Conservation (phyloP, 1,140 invertebrate genomes). For the Drosophila navojoa region DNA sequence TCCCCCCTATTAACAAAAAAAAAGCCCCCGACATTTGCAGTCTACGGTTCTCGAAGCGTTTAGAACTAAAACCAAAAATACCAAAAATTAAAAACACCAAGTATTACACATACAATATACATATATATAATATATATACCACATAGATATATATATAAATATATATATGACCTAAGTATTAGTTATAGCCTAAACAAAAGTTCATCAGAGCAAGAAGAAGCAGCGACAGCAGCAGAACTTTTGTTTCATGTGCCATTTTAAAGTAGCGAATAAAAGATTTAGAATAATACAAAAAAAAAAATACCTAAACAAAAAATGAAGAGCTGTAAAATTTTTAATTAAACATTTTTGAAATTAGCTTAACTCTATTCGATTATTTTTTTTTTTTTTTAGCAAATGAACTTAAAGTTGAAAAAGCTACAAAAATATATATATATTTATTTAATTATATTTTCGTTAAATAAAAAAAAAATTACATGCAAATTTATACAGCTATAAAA, state of each 20-base stretch:
- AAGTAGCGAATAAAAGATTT: slow-evolving; percentile 57
- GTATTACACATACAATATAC: slow-evolving; percentile 69
- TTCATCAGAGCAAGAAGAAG: slow-evolving; percentile 35
- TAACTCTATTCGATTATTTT: slow-evolving; percentile 25
- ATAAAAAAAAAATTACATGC: background rate
- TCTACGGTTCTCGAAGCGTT: slow-evolving; percentile 62
- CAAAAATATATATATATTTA: no score
- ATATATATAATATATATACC: slow-evolving; percentile 26
- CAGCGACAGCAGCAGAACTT: slow-evolving; percentile 46
- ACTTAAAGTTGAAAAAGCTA: no score
- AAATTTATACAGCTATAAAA: no score
- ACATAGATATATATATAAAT: slow-evolving; percentile 25
- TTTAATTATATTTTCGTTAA: no score
- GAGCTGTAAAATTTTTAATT: slow-evolving; percentile 19
- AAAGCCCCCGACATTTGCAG: slow-evolving; percentile 58
- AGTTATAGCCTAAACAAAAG: slow-evolving; percentile 39
- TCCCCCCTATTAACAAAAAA: slow-evolving; percentile 13
- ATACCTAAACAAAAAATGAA: slow-evolving; percentile 19
- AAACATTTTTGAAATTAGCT: slow-evolving; percentile 18
- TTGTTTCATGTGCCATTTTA: slow-evolving; percentile 83
- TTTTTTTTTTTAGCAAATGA: background rate
- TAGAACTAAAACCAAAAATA: slow-evolving; percentile 19
- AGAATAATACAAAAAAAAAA: slow-evolving; percentile 14
- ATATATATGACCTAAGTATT: slow-evolving; percentile 44
- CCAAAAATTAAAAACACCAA: slow-evolving; percentile 55